Conservation (phyloP, 1,140 invertebrate genomes). For the Pogonomyrmex barbatus region DNA sequence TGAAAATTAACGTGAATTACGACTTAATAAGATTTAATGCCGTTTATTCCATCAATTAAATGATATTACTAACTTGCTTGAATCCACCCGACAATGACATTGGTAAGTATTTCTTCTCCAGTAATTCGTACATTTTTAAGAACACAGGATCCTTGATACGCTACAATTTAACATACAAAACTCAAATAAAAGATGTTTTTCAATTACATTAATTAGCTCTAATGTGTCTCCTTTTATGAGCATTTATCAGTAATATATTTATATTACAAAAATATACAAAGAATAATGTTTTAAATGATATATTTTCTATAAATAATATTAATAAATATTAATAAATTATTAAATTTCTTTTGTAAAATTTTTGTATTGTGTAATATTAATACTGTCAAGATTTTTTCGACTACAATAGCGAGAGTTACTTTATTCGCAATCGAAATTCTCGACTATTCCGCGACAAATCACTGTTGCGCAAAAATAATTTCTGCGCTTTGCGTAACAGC, state of each 20-base stretch:
- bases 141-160: neutral
- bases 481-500: neutral
- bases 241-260: neutral
- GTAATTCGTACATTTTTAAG: constrained; percentile 11
- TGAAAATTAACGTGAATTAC: neutral
- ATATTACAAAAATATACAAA: neutral
- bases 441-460: neutral
- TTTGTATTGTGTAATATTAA: neutral
- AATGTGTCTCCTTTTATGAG: neutral
- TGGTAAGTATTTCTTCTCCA: constrained; percentile 57
- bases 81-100: constrained; percentile 30
- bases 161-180: constrained; percentile 30
- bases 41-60: constrained; percentile 20
- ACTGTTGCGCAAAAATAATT: constrained; percentile 3
- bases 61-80: constrained; percentile 54
- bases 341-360: neutral
- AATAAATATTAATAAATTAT: neutral
- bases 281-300: neutral
- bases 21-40: neutral
- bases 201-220: neutral
- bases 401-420: neutral
- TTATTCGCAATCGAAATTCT: neutral
- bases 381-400: neutral
- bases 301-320: neutral
- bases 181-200: constrained; percentile 3